phyloP scores from a whole-genome alignment of 2,113 vertebrate genomes.

The Nothoprocta pentlandii region DNA sequence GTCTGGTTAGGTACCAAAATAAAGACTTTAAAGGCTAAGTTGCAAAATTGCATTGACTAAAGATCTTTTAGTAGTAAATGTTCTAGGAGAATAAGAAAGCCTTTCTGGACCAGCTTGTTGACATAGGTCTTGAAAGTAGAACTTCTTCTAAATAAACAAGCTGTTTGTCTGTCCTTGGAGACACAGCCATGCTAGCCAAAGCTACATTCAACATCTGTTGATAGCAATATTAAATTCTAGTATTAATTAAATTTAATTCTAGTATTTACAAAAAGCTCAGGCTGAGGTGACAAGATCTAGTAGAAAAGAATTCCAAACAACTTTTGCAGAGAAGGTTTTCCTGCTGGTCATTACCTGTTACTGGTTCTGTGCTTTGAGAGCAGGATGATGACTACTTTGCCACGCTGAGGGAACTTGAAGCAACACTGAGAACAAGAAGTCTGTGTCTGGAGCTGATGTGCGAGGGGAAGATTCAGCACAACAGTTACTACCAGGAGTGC shows the following conservation, averaged over 20 bases:
- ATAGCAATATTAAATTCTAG: background rate
- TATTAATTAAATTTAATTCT: background rate
- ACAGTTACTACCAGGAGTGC: conserved; percentile 88
- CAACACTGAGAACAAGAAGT: conserved; percentile 80
- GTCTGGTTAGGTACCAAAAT: background rate
- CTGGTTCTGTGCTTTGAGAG: conserved; percentile 50
- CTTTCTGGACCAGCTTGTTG: background rate
- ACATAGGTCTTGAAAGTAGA: background rate
- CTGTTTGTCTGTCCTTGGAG: background rate
- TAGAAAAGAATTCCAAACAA: background rate
- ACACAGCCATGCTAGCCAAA: background rate
- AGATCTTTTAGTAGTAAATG: background rate
- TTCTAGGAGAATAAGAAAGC: background rate
- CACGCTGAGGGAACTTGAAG: conserved; percentile 90
- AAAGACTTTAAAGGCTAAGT: background rate
- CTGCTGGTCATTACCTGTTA: background rate
- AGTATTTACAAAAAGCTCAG: background rate
- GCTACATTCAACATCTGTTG: background rate
- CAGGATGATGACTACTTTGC: conserved; percentile 91
- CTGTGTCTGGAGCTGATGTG: conserved; percentile 79
- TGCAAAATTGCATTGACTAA: background rate
- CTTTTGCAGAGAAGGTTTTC: background rate
- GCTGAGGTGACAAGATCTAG: background rate
- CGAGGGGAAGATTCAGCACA: conserved; percentile 81
- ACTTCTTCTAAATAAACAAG: background rate